Evolutionary conservation across 2,888 invertebrate species (phyloP).

Genomic region (Iselma pallidipennis): DNA sequence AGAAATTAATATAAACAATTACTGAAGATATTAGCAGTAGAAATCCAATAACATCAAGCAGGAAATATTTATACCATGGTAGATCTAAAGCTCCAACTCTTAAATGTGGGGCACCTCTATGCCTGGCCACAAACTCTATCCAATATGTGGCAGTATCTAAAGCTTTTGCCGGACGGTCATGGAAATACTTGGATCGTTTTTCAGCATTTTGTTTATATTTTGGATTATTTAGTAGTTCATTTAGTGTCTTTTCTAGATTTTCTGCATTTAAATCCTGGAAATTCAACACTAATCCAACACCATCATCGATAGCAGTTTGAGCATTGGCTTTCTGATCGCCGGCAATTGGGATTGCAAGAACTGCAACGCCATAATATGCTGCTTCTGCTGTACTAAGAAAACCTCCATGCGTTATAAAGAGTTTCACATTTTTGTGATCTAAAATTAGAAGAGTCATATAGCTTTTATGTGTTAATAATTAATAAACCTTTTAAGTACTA

Average conservation of each 20-base stretch:
- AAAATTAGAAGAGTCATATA: slow-evolving; percentile 43
- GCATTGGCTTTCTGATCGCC: slow-evolving; percentile 18
- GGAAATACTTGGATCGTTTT: slow-evolving; percentile 19
- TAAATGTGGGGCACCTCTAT: slow-evolving; percentile 32
- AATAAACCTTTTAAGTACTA: slow-evolving; percentile 9
- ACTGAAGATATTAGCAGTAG: not conserved
- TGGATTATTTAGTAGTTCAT: slow-evolving; percentile 24
- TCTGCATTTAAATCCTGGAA: slow-evolving; percentile 9
- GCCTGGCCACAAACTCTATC: slow-evolving; percentile 30
- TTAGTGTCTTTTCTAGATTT: slow-evolving; percentile 8
- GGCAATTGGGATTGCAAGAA: slow-evolving; percentile 22
- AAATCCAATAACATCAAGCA: slow-evolving; percentile 15
- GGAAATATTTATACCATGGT: slow-evolving; percentile 21
- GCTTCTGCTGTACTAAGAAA: slow-evolving; percentile 19
- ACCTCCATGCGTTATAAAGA: slow-evolving; percentile 20
- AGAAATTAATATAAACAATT: no score
- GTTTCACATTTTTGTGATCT: slow-evolving; percentile 20
- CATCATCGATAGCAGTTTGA: not conserved
- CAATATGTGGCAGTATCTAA: slow-evolving; percentile 32
- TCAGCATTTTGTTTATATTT: slow-evolving; percentile 22
- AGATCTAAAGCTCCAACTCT: slow-evolving; percentile 16
- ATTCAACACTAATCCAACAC: slow-evolving; percentile 8
- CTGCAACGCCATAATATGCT: slow-evolving; percentile 23
- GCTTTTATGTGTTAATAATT: slow-evolving; percentile 46
- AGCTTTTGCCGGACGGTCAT: slow-evolving; percentile 25